Evolutionary conservation across 2,113 vertebrate species (phyloP), one percentile per base, ranked within the genome.

Genomic region (Glareola pratincola): DNA sequence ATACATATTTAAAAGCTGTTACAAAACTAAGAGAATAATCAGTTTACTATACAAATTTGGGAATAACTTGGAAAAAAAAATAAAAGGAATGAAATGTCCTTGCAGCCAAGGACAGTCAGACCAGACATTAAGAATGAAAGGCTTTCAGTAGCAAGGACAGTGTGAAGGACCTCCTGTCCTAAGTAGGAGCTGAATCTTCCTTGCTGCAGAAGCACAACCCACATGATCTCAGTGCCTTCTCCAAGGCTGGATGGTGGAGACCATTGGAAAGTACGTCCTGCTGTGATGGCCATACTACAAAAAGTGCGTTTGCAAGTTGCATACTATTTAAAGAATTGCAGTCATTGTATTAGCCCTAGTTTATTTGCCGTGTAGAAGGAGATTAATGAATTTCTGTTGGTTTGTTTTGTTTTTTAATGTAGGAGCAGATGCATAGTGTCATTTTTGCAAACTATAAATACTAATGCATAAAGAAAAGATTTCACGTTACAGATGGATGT

Each of bases 131-230:
- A 56, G 57, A n/a, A 80, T 67, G 20, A 47, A 62, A 57, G 11
- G 23, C n/a, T 75, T 71, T 84, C 41, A 32, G 36, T 4, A 57
- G 34, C 41, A 87, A 62, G 23, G 29, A 16, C 51, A 37, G 10
- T 1, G 16, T 29, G 47, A 43, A 71, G 56, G 4, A 24, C 20
- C 26, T 59, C 22, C 5, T 2, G 3, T 9, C 4, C 3, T 21
- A 41, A 50, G 62, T 17, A 54, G 45, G 23, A 77, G 41, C 9
- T 1, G 4, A 60, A 24, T 24, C 20, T 53, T 2, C 34, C 59
- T 64, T 74, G 51, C 53, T 91, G 59, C 41, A 77, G 56, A 86
- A 45, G 18, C 37, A 72, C 34, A 57, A 17, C 36, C 64, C 27
- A 4, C 14, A 2, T 2, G 6, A 75, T 15, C 27, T 63, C 37